These are phyloP conservation scores for Wasmannia auropunctata DNA, from an alignment of 1,140 invertebrate genomes.

Conservation along the genomic window DNA sequence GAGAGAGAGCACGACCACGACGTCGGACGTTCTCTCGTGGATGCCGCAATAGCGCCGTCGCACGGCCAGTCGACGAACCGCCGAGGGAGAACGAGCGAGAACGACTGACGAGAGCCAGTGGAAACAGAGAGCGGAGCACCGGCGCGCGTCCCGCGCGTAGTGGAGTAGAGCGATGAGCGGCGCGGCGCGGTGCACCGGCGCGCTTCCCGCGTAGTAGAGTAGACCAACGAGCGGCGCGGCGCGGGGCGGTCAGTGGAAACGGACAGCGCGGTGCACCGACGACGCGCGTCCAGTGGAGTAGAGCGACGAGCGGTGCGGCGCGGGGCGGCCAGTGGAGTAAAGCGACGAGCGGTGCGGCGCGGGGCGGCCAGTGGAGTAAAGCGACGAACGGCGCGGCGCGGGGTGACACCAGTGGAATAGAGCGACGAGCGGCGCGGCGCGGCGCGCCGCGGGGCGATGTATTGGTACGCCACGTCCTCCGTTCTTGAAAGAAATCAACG, in stretches of 20 bases:
- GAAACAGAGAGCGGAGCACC: conserved; percentile 29
- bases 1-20: conserved; percentile 50
- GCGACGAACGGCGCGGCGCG: background rate
- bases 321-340: background rate
- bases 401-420: background rate
- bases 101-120: conserved; percentile 27
- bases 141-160: conserved; percentile 46
- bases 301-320: background rate
- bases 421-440: background rate
- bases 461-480: background rate
- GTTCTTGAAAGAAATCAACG: background rate
- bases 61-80: conserved; percentile 67
- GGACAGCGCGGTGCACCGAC: background rate
- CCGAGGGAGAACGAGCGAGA: conserved; percentile 44
- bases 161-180: conserved; percentile 50
- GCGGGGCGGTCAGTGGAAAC: conserved; percentile 3
- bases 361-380: background rate
- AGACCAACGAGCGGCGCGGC: conserved; percentile 8
- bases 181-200: conserved; percentile 49
- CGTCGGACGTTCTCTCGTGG: conserved; percentile 68
- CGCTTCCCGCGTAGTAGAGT: conserved; percentile 23
- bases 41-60: conserved; percentile 65
- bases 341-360: background rate
- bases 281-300: background rate
- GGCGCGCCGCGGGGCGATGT: background rate